phyloP scores from a whole-genome alignment of 2,113 vertebrate genomes.

The pig (Sus scrofa) region DNA sequence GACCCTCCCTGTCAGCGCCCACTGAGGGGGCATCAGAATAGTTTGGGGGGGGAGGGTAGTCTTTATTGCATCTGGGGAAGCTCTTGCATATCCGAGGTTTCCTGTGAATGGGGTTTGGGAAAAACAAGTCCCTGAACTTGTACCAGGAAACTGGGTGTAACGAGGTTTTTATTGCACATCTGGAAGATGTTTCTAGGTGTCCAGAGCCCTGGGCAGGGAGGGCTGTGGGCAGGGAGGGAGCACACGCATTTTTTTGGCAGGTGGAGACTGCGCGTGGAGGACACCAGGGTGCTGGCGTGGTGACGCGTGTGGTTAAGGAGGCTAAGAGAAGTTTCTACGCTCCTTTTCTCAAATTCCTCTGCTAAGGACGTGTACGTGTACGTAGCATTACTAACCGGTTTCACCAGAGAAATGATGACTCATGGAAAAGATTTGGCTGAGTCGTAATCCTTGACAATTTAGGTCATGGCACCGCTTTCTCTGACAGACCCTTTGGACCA shows the following conservation, averaged over 20 bases:
- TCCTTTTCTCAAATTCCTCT: neutral
- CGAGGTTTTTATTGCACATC: neutral
- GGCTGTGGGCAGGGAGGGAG: no score
- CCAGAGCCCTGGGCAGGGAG: neutral
- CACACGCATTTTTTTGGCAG: neutral
- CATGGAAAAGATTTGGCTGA: neutral
- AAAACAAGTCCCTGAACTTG: neutral
- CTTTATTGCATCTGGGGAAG: neutral
- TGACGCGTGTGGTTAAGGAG: neutral
- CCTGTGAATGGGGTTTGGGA: neutral
- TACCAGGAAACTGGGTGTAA: slow-evolving; percentile 29
- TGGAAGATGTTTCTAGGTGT: slow-evolving; percentile 42
- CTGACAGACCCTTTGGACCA: rapidly evolving
- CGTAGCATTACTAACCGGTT: neutral
- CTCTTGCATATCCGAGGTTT: neutral
- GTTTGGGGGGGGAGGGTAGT: neutral
- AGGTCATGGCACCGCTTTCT: no score
- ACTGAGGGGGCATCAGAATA: slow-evolving; percentile 60
- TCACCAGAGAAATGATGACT: neutral
- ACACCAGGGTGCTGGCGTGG: neutral
- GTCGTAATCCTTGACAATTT: neutral
- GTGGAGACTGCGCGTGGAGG: neutral
- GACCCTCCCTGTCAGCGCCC: neutral
- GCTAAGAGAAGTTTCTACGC: rapidly evolving
- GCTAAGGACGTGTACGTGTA: neutral